These are phyloP conservation scores for Salvator merianae DNA, from an alignment of 2,113 vertebrate species.

Conservation along the genomic window DNA sequence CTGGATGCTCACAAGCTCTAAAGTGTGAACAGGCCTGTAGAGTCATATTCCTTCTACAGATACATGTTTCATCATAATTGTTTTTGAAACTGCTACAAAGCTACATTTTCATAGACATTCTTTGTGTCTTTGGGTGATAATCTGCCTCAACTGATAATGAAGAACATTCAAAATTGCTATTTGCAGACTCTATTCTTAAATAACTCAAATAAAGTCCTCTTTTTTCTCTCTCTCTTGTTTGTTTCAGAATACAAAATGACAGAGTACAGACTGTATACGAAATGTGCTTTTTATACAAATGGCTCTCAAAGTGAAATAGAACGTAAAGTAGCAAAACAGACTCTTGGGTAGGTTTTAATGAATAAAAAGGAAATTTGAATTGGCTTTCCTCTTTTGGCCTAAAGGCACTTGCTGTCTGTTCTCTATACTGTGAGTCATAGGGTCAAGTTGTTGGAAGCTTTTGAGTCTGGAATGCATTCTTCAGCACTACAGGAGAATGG, in stretches of 20 bases:
- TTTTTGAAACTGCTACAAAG: no score
- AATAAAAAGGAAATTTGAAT: not conserved
- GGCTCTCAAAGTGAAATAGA: not conserved
- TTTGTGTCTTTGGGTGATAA: no score
- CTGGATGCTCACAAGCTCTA: no score
- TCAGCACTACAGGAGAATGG: not conserved
- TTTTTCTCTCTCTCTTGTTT: not conserved
- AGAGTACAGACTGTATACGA: not conserved
- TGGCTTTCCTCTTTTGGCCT: not conserved
- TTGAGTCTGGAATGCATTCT: not conserved
- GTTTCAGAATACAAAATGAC: not conserved
- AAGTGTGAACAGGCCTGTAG: no score
- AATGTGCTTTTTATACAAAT: not conserved
- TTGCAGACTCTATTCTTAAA: no score
- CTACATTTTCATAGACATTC: no score
- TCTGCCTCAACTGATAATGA: no score
- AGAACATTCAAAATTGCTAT: no score
- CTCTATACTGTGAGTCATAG: not conserved
- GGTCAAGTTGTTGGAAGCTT: not conserved
- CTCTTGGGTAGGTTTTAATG: not conserved
- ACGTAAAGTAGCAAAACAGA: no score
- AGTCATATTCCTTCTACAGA: no score
- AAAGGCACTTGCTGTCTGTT: not conserved
- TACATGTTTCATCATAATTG: no score
- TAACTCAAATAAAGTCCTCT: no score